Evolutionary conservation across 2,113 vertebrate species (phyloP).

Genomic region (Oncorhynchus masou): DNA sequence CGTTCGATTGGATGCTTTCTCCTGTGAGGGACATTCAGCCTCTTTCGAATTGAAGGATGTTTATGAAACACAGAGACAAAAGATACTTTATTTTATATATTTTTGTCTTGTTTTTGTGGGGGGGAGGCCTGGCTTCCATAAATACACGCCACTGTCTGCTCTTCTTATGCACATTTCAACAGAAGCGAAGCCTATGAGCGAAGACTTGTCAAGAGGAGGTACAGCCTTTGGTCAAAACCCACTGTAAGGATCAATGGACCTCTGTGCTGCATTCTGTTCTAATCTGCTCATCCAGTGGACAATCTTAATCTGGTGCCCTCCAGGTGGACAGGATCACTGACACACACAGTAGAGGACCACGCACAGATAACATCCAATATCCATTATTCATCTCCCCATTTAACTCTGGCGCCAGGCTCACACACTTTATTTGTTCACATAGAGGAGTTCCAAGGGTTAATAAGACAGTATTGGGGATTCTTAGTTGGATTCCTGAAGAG

Average conservation of each 20-base stretch:
- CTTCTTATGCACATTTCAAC: too few species aligned
- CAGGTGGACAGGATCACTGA: slow-evolving; percentile 62
- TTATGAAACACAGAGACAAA: too few species aligned
- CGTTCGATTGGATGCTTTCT: too few species aligned
- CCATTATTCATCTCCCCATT: slow-evolving; percentile 66
- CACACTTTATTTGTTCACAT: slow-evolving; percentile 56
- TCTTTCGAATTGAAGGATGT: too few species aligned
- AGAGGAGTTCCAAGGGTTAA: slow-evolving; percentile 54
- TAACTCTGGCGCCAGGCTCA: slow-evolving; percentile 54
- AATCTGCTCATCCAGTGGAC: slow-evolving; percentile 56
- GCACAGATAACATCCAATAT: slow-evolving; percentile 20
- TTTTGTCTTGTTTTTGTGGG: too few species aligned
- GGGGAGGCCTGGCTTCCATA: too few species aligned
- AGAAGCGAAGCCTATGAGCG: too few species aligned
- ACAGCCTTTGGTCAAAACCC: too few species aligned
- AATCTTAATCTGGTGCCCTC: slow-evolving; percentile 65
- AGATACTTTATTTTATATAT: too few species aligned
- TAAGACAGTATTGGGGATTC: slow-evolving; percentile 60
- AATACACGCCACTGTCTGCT: too few species aligned
- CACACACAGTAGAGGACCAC: slow-evolving; percentile 28
- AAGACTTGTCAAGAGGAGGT: too few species aligned
- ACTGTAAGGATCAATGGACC: slow-evolving; percentile 53
- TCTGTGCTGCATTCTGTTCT: slow-evolving; percentile 20
- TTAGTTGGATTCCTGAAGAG: slow-evolving; percentile 63
- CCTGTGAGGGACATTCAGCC: too few species aligned